Base-by-base conservation (phyloP, 2,888 invertebrate genomes). In the Drosophila formosana region DNA sequence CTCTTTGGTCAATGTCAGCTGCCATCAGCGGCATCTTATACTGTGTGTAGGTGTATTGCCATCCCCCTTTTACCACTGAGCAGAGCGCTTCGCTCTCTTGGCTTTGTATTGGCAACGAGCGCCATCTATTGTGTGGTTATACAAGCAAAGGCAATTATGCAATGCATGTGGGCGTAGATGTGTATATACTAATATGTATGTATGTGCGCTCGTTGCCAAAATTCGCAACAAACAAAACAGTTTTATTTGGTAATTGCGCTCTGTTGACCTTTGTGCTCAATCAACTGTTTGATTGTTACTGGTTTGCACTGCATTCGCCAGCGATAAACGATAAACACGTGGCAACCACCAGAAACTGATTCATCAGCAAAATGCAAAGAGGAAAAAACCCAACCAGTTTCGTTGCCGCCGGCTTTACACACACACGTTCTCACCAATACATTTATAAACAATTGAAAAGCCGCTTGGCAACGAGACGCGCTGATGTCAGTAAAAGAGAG, bases 101-200 rank as follows among this genome's bases (percentile, higher is more conserved):
- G 43, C 23, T 41, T 66, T 37, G 3, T 26, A 13, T 39, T 32
- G 6, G 60, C 63, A 76, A 52, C 66, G 63, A 76, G 56, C 66
- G 60, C 76, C 55, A 63, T 56, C 66, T 72, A 56, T 53, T 23
- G 50, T 4, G 9, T 25, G 57, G 69, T 76, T 78, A 78, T 69
- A 69, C 74, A 78, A 74, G 68, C 58, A 30, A 30, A 18, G n/a
- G 25, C 32, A 37, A 63, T 76, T 76, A 76, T 76, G 76, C 78
- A 76, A 76, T 63, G 18, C 39, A 32, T 32, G 25, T 46, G 41
- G 25, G n/a, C 45, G 39, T 41, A 45, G 18, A 66, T 9, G 13
- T 11, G 41, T n/a, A 23, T 30, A 43, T 18, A 18, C 18, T 18
- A 18, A 41, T 6, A 3, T 8, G 23, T 30, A 13, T 50, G 30